Evolutionary conservation across 2,888 invertebrate species (phyloP).

Genomic region (Nomada goodeniana): DNA sequence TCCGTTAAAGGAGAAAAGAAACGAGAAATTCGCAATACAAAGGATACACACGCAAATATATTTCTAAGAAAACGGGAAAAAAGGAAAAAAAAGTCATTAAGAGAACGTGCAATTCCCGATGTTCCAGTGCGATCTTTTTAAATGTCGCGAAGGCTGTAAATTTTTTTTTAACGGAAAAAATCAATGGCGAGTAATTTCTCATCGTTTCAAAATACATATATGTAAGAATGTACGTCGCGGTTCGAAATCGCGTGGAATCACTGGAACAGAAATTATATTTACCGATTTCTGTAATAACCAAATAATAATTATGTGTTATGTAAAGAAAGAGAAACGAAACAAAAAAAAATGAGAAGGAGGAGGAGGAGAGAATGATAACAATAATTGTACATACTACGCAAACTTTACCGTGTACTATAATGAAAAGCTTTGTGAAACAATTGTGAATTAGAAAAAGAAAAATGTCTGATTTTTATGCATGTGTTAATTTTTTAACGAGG

Average conservation of each 20-base stretch:
- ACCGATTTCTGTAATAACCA: constrained; percentile 63
- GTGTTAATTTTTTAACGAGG: constrained; percentile 49
- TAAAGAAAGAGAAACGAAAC: constrained; percentile 46
- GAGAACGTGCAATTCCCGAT: constrained; percentile 56
- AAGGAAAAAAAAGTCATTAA: neutral
- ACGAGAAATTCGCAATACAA: constrained; percentile 7
- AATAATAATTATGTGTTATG: constrained; percentile 59
- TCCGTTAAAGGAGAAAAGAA: constrained; percentile 26
- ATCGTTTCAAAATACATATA: constrained; percentile 35
- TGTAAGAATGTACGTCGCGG: constrained; percentile 51
- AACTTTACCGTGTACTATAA: constrained; percentile 59
- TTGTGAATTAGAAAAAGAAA: constrained; percentile 59
- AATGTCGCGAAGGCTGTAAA: constrained; percentile 34
- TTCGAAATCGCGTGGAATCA: constrained; percentile 44
- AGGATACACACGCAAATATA: constrained; percentile 23
- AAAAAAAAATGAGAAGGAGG: constrained; percentile 1
- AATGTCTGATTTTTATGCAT: constrained; percentile 53
- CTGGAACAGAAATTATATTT: constrained; percentile 61
- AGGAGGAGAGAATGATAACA: neutral
- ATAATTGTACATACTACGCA: constrained; percentile 54
- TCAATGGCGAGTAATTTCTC: constrained; percentile 4
- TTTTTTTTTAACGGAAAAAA: constrained; percentile 1
- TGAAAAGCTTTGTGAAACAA: constrained; percentile 62
- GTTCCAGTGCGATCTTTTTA: constrained; percentile 41
- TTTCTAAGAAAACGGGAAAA: constrained; percentile 18